phyloP scores from a whole-genome alignment of 1,140 invertebrate species.

The Grapholita molesta region DNA sequence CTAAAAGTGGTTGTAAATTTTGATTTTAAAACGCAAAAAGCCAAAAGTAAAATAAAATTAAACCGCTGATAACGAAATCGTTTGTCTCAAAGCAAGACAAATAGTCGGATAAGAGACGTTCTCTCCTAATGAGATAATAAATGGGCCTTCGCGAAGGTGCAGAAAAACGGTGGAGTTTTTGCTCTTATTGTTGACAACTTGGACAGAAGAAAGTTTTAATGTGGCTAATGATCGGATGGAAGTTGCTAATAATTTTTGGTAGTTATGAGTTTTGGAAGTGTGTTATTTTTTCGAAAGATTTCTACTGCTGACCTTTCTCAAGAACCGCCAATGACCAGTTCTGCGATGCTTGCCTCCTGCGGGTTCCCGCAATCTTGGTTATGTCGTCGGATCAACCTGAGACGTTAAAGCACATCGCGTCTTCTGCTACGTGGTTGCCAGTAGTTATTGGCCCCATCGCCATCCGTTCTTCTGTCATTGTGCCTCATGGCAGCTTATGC shows the following conservation, averaged over 20 bases:
- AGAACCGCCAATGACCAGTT: no score
- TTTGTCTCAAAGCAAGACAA: constrained; percentile 33
- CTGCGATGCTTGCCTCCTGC: no score
- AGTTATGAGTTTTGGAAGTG: background rate
- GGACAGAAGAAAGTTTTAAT: background rate
- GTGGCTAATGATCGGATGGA: background rate
- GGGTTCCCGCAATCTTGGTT: no score
- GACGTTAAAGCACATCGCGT: no score
- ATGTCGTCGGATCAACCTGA: no score
- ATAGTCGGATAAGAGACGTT: constrained; percentile 31
- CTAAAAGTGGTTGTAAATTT: background rate
- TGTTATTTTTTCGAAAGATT: no score
- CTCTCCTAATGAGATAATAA: constrained; percentile 44
- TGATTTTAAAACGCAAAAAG: no score
- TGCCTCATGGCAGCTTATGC: no score
- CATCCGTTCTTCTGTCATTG: no score
- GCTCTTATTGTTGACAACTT: background rate
- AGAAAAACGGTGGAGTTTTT: background rate
- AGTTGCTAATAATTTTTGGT: background rate
- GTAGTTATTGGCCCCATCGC: no score
- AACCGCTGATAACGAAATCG: background rate
- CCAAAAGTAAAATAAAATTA: background rate
- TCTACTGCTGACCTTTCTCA: no score
- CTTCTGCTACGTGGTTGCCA: no score
- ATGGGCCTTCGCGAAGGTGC: constrained; percentile 31